Evolutionary conservation across 2,888 invertebrate species (phyloP), one percentile per base, ranked within the genome.

Genomic region (Lasioglossum malachurum): DNA sequence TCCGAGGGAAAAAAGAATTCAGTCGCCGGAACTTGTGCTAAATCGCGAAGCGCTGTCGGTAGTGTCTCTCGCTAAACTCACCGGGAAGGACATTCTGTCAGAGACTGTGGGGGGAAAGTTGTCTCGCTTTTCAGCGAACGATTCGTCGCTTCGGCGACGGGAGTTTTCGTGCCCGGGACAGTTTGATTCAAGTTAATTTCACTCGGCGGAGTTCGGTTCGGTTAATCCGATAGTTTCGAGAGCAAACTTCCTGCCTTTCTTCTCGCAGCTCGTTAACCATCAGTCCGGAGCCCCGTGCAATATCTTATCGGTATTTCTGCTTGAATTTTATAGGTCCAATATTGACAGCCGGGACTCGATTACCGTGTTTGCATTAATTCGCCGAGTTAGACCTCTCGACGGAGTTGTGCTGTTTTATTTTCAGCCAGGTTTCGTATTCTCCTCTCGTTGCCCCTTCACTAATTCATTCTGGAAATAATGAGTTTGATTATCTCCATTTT

Each of bases 201-300:
- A 67, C 8, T 64, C 67, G 67, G 27, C 5, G 27, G 27, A 67
- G 67, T 8, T 35, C 8, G 35, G 67, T 31, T 67, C 35, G 19
- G 67, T 67, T 67, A 67, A 67, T 67, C 35, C 31, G 67, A 67
- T 67, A 67, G 67, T 67, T 67, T 19, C 67, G 35, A 35, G 35
- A 67, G 35, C 67, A 67, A 67, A 67, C 67, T 35, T 35, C 35
- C 35, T 19, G 67, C 19, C 16, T 35, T 35, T 35, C 67, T 67
- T 67, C 35, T 31, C 16, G 64, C 35, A 31, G 64, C 64, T 67
- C 64, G 64, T 67, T 67, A 67, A 67, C 64, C 16, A 7, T 35
- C 64, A 5, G 31, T 31, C 7, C 49, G 49, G 49, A 23, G 14
- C 31, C 1, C 35, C 35, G 27, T 35, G 31, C 64, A 19, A 67